Evolutionary conservation across 2,888 invertebrate species (phyloP), one percentile per base, ranked within the genome.

Genomic region (Alentia gelatinosa): DNA sequence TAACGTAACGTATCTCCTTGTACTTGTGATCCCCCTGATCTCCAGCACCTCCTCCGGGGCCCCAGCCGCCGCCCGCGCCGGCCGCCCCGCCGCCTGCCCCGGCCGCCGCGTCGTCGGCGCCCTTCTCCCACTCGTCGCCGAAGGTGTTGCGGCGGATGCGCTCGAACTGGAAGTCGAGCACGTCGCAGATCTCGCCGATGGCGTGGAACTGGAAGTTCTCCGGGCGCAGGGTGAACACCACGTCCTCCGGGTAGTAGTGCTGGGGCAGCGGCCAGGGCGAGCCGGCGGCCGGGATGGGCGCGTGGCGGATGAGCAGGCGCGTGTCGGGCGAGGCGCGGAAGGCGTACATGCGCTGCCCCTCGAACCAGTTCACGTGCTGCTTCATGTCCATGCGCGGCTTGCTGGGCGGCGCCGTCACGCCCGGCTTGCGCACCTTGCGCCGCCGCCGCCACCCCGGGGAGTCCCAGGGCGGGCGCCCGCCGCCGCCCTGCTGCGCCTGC

Each of bases 101-200:
- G 75, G 75, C n/a, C 68, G 30, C 84, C 93, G 92, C 75, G 89
- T 90, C 47, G 92, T 90, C 37, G 63, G 89, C 37, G 40, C 23
- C 39, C 39, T 86, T 40, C 37, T 75, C 75, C 88, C 40, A 74
- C 26, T 84, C 68, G 12, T 92, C 91, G 0, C 94, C 93, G 92
- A 96, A 95, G 74, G 97, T 96, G n/a, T 97, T 95, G 12, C 95
- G 94, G 90, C 95, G 95, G 93, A 97, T 97, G 3, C 97, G 96
- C 50, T 94, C 94, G 33, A 97, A 94, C 0, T 97, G 97, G 39
- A 96, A 96, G 39, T 96, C 95, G 15, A 97, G 94, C 63, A 97
- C 96, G 89, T 97, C 96, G 94, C 97, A 97, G 5, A 95, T 96
- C 90, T 96, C 93, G 35, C 96, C 96, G 1, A 91, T 75, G 15